Conservation (phyloP, 1,140 invertebrate genomes). For the Aporrectodea caliginosa region DNA sequence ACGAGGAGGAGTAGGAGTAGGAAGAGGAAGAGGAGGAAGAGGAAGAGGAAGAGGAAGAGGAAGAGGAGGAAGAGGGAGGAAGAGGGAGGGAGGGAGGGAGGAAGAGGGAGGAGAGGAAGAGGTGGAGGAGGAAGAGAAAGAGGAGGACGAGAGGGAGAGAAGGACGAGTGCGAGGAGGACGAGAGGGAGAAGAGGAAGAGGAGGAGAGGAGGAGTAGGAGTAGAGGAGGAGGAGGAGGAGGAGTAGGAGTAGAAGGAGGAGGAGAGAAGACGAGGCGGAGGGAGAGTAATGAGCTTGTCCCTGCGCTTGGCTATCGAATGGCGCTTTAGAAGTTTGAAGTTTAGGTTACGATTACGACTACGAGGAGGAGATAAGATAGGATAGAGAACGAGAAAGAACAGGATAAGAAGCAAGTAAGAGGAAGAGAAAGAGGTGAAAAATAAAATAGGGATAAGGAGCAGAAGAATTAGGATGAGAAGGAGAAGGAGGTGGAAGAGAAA, state of each 20-base stretch:
- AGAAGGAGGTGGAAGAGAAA: background rate
- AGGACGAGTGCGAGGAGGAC: no score
- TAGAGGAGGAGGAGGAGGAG: background rate
- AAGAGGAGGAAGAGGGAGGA: background rate
- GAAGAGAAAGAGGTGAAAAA: background rate
- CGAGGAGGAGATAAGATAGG: background rate
- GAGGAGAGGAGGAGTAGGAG: background rate
- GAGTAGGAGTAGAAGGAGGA: no score
- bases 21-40: no score
- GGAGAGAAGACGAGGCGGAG: no score
- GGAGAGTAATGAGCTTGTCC: no score
- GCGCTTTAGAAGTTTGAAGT: no score
- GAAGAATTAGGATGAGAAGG: background rate
- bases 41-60: no score
- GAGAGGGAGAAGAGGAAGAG: background rate
- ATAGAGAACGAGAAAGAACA: background rate
- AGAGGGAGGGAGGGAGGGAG: background rate
- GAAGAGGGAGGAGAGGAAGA: background rate
- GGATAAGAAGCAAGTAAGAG: background rate
- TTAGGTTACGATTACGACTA: no score
- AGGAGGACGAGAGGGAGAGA: background rate
- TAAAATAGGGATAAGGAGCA: background rate
- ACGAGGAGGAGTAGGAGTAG: background rate
- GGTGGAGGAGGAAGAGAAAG: background rate
- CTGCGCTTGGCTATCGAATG: no score